Base-by-base conservation (phyloP, 2,888 invertebrate genomes). In the Dione vanillae region DNA sequence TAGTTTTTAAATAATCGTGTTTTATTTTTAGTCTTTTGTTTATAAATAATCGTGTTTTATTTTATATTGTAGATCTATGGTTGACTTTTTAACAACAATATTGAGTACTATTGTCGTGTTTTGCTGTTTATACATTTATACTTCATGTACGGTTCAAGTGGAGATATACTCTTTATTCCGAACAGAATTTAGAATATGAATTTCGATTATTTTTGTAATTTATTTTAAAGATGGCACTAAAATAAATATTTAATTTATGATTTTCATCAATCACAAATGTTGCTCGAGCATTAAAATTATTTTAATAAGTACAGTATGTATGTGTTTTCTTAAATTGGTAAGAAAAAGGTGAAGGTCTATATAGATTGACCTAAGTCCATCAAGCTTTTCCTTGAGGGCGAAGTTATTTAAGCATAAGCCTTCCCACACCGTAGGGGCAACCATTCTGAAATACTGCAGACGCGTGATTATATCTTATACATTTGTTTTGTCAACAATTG, bases 401-500 rank as follows among this genome's bases (percentile, higher is more conserved):
- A 16, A 56, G 56, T 40, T 40, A 56, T 40, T 56, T 56, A 16
- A 35, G 37, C 56, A 56, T 56, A 56, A 40, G 40, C 37, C 56
- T 56, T 56, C 56, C 37, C 40, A 2, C 16, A 40, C 40, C 40
- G 56, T 40, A 56, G 35, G 11, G 54, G 56, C 37, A 9, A 54
- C 56, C 56, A 10, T 56, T 56, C 10, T 37, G 16, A 56, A 37
- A 56, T 56, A 37, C 37, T 56, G 16, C 10, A 37, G n/a, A 56
- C 16, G 37, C 35, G 56, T 37, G 56, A 56, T 37, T n/a, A 56
- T 56, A 56, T 37, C 54, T 54, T 11, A n/a, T 16, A 56, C 16
- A 37, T 56, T 37, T 56, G 14, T 6, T 11, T 37, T 16, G 11
- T 37, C 37, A 9, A 37, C 16, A 37, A 56, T 37, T 37, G 16